Evolutionary conservation across 1,140 invertebrate species (phyloP), one percentile per base, ranked within the genome.

Genomic region (Hylyphantes graminicola): DNA sequence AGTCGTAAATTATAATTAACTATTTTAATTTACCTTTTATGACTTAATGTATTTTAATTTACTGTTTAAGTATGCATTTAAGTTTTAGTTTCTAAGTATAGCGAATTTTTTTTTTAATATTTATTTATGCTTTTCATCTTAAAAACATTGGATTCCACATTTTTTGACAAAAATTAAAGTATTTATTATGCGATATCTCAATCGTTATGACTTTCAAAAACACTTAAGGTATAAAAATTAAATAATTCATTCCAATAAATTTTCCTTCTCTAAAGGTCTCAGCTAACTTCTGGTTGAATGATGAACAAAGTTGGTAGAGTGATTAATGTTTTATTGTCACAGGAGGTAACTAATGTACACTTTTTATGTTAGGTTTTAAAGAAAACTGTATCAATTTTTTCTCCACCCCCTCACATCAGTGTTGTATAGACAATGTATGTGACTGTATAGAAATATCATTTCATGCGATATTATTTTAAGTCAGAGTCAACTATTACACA

Each of bases 351-450:
- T 57, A 64, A n/a, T n/a, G n/a, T n/a, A n/a, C n/a, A n/a, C 67
- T 74, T 74, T 17, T 8, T 70, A n/a, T 51, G 67, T 70, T 70
- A 70, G 48, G 53, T 53, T 70, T 70, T 53, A 70, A 15, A 51
- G 12, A 11, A 21, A 64, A 64, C 12, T 64, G 63, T 64, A 70
- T 64, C 50, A 50, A 50, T 75, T 75, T 72, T 84, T 57, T 68
- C 74, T 75, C 17, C 67, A 54, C 63, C 77, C 70, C 77, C 73
- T 54, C 51, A 76, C 21, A 67, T 64, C 77, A 76, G 75, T 61
- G 51, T 76, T 77, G 73, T 84, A 74, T 84, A 84, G 81, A 84
- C 77, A 84, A 74, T 76, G 61, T 76, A 64, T 84, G 81, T 84
- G 61, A 68, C 35, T 84, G 81, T 76, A 75, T 77, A 84, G 80